A percentile compares a stretch with the other conserved stretches of the same genome.
Conservation (phyloP, 2,113 vertebrate species). For the Tretioscincus oriximinensis region DNA sequence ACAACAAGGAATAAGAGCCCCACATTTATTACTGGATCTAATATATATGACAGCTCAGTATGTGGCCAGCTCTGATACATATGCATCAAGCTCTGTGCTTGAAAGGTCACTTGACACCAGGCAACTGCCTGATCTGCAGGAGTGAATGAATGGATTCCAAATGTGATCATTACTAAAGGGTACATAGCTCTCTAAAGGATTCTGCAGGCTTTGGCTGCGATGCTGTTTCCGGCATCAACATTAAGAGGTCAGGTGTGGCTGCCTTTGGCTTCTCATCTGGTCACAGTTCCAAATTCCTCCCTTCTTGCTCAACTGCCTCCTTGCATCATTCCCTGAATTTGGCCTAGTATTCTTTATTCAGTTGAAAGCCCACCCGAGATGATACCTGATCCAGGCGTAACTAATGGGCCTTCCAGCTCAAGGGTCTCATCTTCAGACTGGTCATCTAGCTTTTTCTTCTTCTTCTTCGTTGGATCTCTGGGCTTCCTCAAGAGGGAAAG, state of each 20-base stretch:
- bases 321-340: background rate
- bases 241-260: background rate
- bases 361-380: conserved; percentile 25
- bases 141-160: conserved; percentile 41
- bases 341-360: background rate
- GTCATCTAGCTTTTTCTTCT: conserved; percentile 93
- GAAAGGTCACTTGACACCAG: background rate
- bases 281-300: background rate
- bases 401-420: conserved; percentile 90
- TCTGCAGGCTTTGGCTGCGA: background rate
- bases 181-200: conserved; percentile 25
- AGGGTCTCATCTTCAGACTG: conserved; percentile 89
- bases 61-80: background rate
- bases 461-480: conserved; percentile 97
- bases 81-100: background rate
- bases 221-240: conserved; percentile 27
- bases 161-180: background rate
- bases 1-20: background rate
- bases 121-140: conserved; percentile 31
- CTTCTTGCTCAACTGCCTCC: background rate
- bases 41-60: conserved; percentile 12
- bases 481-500: conserved; percentile 96
- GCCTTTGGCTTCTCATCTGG: accelerated
- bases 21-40: background rate
- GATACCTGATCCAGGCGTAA: conserved; percentile 93